Conservation (phyloP, 2,888 invertebrate species). For the Laothoe populi region DNA sequence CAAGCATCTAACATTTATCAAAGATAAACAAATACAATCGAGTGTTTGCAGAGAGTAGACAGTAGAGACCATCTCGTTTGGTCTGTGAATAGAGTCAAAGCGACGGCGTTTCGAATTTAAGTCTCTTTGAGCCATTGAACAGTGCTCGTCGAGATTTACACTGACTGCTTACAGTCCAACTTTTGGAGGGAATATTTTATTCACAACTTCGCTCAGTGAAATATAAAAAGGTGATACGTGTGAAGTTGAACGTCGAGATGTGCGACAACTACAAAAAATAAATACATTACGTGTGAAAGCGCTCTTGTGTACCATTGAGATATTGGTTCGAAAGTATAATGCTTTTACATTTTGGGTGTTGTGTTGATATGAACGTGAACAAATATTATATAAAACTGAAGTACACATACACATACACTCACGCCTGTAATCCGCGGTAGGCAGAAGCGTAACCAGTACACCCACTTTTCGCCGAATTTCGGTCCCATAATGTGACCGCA, state of each 20-base stretch:
- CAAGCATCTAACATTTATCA: too few species aligned
- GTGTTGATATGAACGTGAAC: not conserved
- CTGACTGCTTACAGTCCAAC: conserved; percentile 14
- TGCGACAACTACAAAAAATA: conserved; percentile 7
- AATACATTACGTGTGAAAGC: conserved; percentile 10
- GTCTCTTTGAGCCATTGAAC: conserved; percentile 18
- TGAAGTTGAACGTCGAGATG: conserved; percentile 14
- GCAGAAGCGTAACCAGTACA: too few species aligned
- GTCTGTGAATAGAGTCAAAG: conserved; percentile 10
- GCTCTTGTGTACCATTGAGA: not conserved
- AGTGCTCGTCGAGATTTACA: conserved; percentile 15
- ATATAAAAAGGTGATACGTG: conserved; percentile 22
- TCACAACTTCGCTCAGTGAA: conserved; percentile 20
- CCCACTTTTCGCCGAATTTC: too few species aligned
- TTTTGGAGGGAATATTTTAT: conserved; percentile 20
- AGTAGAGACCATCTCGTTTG: conserved; percentile 12
- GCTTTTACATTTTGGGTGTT: not conserved
- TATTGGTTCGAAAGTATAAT: conserved; percentile 10
- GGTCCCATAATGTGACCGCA: too few species aligned
- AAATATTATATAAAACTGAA: too few species aligned
- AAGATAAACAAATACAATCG: conserved; percentile 10
- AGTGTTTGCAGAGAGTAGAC: too few species aligned
- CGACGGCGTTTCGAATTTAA: conserved; percentile 15
- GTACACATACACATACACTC: too few species aligned
- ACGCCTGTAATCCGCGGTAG: too few species aligned